Percentiles rank a stretch among this genome's conserved stretches.
phyloP scores from a whole-genome alignment of 2,113 vertebrate genomes.

The Odontesthes bonariensis region DNA sequence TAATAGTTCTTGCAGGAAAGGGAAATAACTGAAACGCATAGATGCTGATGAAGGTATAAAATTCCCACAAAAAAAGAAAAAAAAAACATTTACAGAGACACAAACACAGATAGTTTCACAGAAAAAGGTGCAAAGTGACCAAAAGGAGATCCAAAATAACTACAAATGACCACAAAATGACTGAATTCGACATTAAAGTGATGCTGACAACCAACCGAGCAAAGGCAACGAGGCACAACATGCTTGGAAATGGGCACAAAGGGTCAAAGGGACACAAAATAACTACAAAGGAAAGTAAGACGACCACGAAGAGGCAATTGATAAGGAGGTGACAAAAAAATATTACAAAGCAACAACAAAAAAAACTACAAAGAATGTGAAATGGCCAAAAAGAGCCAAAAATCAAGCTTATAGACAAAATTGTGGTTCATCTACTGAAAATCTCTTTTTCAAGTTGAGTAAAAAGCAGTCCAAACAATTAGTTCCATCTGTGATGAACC shows the following conservation, averaged over 20 bases:
- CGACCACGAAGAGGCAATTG: not conserved
- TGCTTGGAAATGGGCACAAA: not conserved
- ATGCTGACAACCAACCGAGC: not conserved
- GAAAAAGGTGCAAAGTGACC: rapidly evolving
- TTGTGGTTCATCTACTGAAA: too few species aligned
- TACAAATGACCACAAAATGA: not conserved
- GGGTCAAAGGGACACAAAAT: not conserved
- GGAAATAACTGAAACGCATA: not conserved
- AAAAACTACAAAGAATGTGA: too few species aligned
- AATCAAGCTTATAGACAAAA: too few species aligned
- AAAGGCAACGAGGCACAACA: not conserved
- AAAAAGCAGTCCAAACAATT: too few species aligned
- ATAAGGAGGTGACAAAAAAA: too few species aligned
- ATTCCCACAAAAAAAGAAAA: not conserved
- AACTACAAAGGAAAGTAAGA: not conserved
- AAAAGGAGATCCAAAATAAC: not conserved
- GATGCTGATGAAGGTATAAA: not conserved
- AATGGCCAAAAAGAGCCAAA: too few species aligned
- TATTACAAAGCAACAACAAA: too few species aligned
- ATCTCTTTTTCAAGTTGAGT: too few species aligned
- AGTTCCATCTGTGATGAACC: too few species aligned
- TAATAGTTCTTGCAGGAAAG: too few species aligned
- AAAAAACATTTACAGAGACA: too few species aligned
- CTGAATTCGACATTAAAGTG: too few species aligned
- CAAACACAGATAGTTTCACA: not conserved